A percentile compares a stretch with the other conserved stretches of the same genome.
Conservation (phyloP, 2,888 invertebrate species). For the Zaprionus obscuricornis region DNA sequence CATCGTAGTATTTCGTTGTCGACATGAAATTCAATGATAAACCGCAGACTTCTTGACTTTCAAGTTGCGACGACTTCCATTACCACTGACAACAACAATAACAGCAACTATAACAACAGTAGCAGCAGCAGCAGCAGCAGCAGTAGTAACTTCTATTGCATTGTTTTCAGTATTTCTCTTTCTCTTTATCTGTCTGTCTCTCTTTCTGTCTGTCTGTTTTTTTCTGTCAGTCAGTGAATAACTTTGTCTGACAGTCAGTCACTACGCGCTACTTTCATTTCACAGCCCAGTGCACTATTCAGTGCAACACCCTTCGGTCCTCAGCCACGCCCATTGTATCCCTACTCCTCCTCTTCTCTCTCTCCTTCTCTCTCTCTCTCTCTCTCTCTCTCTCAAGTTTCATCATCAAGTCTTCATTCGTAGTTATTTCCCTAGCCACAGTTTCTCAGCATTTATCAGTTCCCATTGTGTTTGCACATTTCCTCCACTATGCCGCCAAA, state of each 20-base stretch:
- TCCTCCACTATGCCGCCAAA: too few species aligned
- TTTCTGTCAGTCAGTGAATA: not conserved
- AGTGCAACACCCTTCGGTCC: too few species aligned
- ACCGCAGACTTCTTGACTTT: slow-evolving; percentile 49
- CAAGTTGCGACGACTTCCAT: not conserved
- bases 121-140: too few species aligned
- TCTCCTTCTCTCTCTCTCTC: not conserved
- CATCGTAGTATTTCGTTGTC: too few species aligned
- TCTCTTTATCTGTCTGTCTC: not conserved
- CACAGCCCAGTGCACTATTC: slow-evolving; percentile 56
- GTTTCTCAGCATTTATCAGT: slow-evolving; percentile 47
- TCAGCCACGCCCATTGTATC: slow-evolving; percentile 9
- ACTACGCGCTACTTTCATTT: slow-evolving; percentile 56
- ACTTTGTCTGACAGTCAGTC: slow-evolving; percentile 6
- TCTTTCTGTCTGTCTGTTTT: not conserved
- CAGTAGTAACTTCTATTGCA: slow-evolving; percentile 24
- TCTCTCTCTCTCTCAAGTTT: slow-evolving; percentile 20
- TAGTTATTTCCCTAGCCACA: not conserved
- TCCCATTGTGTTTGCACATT: slow-evolving; percentile 52
- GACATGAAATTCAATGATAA: slow-evolving; percentile 41
- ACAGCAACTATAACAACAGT: too few species aligned
- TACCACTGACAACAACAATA: too few species aligned
- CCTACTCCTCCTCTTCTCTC: not conserved
- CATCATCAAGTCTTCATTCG: too few species aligned
- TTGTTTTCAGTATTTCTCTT: slow-evolving; percentile 20